Evolutionary conservation across 2,797 vertebrate species (phyloP).

Genomic region (Chromobotia macracanthus): DNA sequence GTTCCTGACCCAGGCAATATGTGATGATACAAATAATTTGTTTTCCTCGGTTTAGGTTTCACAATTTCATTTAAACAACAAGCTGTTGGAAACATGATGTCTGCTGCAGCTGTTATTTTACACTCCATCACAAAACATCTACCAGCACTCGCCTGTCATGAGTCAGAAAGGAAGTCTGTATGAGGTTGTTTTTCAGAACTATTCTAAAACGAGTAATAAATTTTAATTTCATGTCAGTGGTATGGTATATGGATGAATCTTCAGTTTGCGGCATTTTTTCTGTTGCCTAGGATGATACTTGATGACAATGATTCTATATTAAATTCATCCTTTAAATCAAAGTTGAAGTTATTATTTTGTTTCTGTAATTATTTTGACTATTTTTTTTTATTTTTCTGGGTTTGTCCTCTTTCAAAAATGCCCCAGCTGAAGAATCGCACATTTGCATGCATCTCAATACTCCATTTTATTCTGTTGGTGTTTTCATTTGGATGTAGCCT

Average conservation of each 20-base stretch:
- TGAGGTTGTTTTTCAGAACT: background rate
- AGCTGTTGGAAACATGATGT: constrained; percentile 23
- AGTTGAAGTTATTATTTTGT: background rate
- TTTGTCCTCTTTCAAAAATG: no score
- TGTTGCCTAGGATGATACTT: background rate
- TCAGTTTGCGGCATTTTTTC: background rate
- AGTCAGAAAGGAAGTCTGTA: constrained; percentile 2
- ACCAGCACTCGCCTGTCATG: background rate
- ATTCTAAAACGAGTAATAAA: constrained; percentile 5
- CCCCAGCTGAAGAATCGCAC: background rate
- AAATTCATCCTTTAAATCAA: background rate
- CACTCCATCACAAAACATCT: background rate
- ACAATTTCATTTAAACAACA: background rate
- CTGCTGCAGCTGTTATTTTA: constrained; percentile 6
- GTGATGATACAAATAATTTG: background rate
- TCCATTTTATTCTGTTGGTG: background rate
- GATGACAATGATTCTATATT: background rate
- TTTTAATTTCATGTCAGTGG: background rate
- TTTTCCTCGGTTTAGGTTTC: constrained; percentile 19
- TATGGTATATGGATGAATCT: background rate
- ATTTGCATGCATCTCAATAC: background rate
- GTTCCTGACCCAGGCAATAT: constrained; percentile 23
- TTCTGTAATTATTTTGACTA: background rate
- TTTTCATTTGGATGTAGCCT: background rate
- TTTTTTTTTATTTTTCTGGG: background rate